Conservation (phyloP, 37 sponge, comb jelly and placozoan species). For the Halisarca cf. caerulea region DNA sequence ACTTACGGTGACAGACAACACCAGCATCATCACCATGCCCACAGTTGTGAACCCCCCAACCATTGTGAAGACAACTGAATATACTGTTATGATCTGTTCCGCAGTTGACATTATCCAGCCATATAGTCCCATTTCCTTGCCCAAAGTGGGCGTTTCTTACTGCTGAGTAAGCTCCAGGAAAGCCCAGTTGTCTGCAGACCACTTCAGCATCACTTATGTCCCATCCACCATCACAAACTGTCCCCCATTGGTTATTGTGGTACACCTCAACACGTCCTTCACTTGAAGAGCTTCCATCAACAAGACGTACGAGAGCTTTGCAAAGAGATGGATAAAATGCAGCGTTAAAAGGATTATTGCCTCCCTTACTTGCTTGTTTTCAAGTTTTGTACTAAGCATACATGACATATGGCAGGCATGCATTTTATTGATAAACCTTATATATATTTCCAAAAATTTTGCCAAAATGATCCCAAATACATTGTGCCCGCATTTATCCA, state of each 20-base stretch:
- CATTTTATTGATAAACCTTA: too few species aligned
- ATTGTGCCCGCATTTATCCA: too few species aligned
- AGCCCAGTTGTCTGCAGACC: slow-evolving; percentile 34
- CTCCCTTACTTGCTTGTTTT: too few species aligned
- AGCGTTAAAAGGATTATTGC: too few species aligned
- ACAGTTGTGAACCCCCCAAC: slow-evolving; percentile 18
- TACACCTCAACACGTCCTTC: slow-evolving; percentile 29
- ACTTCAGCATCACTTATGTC: slow-evolving; percentile 21
- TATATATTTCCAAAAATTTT: too few species aligned
- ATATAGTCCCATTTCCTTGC: slow-evolving; percentile 1
- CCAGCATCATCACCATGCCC: slow-evolving; percentile 32
- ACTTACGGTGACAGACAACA: not conserved
- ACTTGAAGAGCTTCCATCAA: not conserved
- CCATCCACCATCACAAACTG: slow-evolving; percentile 45
- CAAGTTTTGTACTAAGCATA: too few species aligned
- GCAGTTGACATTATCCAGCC: slow-evolving; percentile 23
- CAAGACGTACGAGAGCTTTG: not conserved
- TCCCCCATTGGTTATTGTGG: slow-evolving; percentile 25
- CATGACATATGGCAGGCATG: too few species aligned
- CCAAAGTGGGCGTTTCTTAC: not conserved
- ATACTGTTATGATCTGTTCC: not conserved
- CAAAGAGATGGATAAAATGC: too few species aligned
- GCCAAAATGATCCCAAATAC: too few species aligned
- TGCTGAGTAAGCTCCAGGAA: not conserved
- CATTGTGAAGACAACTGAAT: not conserved